These are phyloP conservation scores for Podotricha telesiphe DNA, from an alignment of 2,888 invertebrate genomes.

Conservation along the genomic window DNA sequence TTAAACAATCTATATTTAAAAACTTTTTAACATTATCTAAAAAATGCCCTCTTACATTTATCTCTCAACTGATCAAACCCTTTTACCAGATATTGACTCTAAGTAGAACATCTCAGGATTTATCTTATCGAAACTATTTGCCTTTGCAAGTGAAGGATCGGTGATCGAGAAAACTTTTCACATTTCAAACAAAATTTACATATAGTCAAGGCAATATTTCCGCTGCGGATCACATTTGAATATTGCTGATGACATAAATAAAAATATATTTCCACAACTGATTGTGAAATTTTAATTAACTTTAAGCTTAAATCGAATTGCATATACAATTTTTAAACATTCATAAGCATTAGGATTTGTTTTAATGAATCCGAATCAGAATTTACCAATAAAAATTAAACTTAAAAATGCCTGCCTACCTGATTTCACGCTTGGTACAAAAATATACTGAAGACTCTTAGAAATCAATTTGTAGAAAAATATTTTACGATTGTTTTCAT, in stretches of 20 bases:
- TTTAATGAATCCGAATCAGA: no score
- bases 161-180: constrained; percentile 72
- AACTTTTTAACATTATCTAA: background rate
- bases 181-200: constrained; percentile 78
- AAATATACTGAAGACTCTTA: no score
- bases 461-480: no score
- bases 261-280: constrained; percentile 62
- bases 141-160: constrained; percentile 69
- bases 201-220: constrained; percentile 78
- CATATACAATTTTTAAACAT: no score
- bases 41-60: background rate
- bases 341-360: no score
- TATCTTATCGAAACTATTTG: constrained; percentile 81
- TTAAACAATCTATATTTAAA: background rate
- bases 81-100: constrained; percentile 70
- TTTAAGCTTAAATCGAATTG: no score
- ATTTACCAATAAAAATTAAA: no score
- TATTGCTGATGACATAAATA: constrained; percentile 70
- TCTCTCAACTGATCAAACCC: constrained; percentile 12
- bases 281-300: no score
- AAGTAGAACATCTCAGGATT: constrained; percentile 70
- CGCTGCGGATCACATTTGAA: constrained; percentile 69
- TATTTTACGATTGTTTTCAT: constrained; percentile 21
- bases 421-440: no score
- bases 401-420: no score